phyloP scores from a whole-genome alignment of 2,113 vertebrate genomes.

The Panthera tigris region DNA sequence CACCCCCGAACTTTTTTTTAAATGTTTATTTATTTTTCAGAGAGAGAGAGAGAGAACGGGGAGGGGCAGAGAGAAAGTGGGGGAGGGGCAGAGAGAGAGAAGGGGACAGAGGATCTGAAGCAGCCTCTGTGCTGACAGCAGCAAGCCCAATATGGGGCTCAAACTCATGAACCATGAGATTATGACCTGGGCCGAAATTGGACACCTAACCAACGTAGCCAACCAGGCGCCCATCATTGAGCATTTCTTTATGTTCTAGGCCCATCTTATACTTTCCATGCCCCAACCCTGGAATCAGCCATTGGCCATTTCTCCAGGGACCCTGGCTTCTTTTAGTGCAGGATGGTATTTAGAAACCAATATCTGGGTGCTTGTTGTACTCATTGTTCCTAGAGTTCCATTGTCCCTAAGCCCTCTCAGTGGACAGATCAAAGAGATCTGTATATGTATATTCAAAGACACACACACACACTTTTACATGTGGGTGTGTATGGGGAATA shows the following conservation, averaged over 20 bases:
- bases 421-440: not conserved
- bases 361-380: not conserved
- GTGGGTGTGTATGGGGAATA: not conserved
- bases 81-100: not conserved
- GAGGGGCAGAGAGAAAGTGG: too few relatives aligned
- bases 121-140: not conserved
- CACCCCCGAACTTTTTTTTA: not conserved
- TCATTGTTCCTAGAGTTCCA: not conserved
- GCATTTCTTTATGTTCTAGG: not conserved
- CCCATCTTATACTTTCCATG: not conserved
- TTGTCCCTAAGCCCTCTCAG: not conserved
- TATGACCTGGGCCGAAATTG: not conserved
- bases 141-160: not conserved
- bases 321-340: not conserved
- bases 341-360: not conserved
- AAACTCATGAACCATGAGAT: not conserved
- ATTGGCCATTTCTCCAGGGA: not conserved
- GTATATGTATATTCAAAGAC: not conserved
- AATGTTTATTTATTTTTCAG: too few relatives aligned
- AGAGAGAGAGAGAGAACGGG: too few relatives aligned
- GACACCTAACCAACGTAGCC: not conserved
- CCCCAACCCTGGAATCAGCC: not conserved
- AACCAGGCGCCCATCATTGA: not conserved
- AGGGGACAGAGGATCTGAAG: not conserved
- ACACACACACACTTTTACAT: not conserved